Percentiles rank a stretch among this genome's conserved stretches.
Evolutionary conservation across 2,888 invertebrate species (phyloP).

Genomic region (Sinodicranocentrus sp.): DNA sequence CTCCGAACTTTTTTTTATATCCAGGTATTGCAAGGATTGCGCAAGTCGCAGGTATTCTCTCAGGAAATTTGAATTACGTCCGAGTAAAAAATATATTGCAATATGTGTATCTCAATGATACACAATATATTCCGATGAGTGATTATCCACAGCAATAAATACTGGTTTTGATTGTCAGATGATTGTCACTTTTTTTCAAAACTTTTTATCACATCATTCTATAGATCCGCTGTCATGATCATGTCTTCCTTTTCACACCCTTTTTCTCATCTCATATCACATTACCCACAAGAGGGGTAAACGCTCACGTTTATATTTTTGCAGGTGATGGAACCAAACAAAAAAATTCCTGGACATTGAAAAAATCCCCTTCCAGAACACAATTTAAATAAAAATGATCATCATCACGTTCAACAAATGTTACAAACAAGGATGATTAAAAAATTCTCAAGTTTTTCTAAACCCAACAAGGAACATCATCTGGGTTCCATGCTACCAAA

Average conservation of each 20-base stretch:
- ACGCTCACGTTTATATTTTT: not conserved
- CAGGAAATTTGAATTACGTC: too few relatives aligned
- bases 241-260: not conserved
- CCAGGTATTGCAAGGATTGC: too few relatives aligned
- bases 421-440: not conserved
- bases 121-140: too few relatives aligned
- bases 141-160: too few relatives aligned
- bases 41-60: too few relatives aligned
- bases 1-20: too few relatives aligned
- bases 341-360: not conserved
- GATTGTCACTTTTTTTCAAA: constrained; percentile 46
- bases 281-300: constrained; percentile 40
- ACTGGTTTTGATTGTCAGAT: constrained; percentile 37
- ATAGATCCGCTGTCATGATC: not conserved
- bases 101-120: too few relatives aligned
- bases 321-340: not conserved
- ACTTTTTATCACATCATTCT: constrained; percentile 14
- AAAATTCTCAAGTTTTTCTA: not conserved
- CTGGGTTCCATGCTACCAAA: constrained; percentile 7
- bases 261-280: constrained; percentile 40
- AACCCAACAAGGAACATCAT: constrained; percentile 2
- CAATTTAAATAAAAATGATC: not conserved
- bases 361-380: constrained; percentile 2
- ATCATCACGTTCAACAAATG: not conserved
- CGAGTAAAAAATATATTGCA: too few relatives aligned